These are phyloP conservation scores for Trochalopteron elliotii DNA, from an alignment of 2,113 vertebrate genomes.

Conservation along the genomic window DNA sequence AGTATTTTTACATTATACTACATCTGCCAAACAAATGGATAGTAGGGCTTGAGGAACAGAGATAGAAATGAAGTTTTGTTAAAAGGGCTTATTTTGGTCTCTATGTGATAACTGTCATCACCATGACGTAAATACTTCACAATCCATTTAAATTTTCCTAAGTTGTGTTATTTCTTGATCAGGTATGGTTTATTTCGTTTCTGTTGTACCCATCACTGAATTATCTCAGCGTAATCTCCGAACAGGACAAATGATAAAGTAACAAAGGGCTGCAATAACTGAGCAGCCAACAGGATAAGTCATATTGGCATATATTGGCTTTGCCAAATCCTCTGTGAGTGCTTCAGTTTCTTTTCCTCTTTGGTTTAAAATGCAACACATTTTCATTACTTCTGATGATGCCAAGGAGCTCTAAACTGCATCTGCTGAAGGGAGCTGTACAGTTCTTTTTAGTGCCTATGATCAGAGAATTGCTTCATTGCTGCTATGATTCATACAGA, in stretches of 20 bases:
- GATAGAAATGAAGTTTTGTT: not conserved
- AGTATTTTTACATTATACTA: not conserved
- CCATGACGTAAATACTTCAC: not conserved
- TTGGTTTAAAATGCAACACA: slow-evolving; percentile 14
- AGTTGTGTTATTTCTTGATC: not conserved
- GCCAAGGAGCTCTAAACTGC: slow-evolving; percentile 5
- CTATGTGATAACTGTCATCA: not conserved
- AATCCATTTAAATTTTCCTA: not conserved
- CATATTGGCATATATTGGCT: not conserved
- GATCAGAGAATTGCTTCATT: slow-evolving; percentile 43
- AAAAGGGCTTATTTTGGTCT: not conserved
- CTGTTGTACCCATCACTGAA: not conserved
- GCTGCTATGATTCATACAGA: slow-evolving; percentile 17
- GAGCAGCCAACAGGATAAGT: not conserved
- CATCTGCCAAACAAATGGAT: not conserved
- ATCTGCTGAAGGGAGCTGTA: slow-evolving; percentile 18
- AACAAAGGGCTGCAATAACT: not conserved
- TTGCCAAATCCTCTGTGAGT: not conserved
- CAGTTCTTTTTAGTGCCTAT: not conserved
- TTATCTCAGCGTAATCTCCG: not conserved
- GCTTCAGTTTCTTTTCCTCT: slow-evolving; percentile 34
- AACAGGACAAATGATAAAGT: not conserved
- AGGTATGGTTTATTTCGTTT: not conserved
- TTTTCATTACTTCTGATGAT: slow-evolving; percentile 37
- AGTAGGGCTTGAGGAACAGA: not conserved